These are phyloP conservation scores for Crotalus viridis DNA, from an alignment of 2,113 vertebrate species.

Conservation along the genomic window DNA sequence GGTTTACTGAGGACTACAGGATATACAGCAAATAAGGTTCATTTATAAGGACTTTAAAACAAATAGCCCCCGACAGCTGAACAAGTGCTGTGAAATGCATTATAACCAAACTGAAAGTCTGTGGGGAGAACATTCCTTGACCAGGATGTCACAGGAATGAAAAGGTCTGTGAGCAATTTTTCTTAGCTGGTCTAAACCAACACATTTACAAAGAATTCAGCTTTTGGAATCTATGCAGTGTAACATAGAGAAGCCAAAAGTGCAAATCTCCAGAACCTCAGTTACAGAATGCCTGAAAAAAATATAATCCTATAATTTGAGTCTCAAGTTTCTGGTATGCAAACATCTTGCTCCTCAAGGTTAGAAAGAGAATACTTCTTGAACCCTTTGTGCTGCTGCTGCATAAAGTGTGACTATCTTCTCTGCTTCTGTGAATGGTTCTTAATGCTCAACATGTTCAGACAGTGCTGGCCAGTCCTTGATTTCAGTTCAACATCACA, in stretches of 20 bases:
- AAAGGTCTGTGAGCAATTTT: not conserved
- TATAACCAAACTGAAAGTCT: slow-evolving; percentile 1
- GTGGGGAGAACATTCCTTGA: not conserved
- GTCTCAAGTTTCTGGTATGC: not conserved
- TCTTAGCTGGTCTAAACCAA: not conserved
- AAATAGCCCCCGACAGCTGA: slow-evolving; percentile 24
- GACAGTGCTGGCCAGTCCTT: not conserved
- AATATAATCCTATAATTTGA: not conserved
- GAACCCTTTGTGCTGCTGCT: not conserved
- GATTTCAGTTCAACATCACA: not conserved
- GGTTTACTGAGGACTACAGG: slow-evolving; percentile 37
- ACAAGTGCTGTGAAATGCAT: slow-evolving; percentile 20
- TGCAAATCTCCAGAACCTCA: not conserved
- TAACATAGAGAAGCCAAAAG: not conserved
- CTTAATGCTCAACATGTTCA: not conserved
- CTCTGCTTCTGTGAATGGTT: not conserved
- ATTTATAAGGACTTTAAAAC: slow-evolving; percentile 34
- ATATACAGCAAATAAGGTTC: slow-evolving; percentile 50
- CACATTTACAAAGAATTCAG: not conserved
- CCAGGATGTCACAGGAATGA: not conserved
- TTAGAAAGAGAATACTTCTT: not conserved
- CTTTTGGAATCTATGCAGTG: not conserved
- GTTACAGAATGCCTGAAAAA: not conserved
- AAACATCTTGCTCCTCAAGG: not conserved
- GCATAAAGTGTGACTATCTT: not conserved